Base-by-base conservation (phyloP, 2,888 invertebrate species). In the Malachius bipustulatus region DNA sequence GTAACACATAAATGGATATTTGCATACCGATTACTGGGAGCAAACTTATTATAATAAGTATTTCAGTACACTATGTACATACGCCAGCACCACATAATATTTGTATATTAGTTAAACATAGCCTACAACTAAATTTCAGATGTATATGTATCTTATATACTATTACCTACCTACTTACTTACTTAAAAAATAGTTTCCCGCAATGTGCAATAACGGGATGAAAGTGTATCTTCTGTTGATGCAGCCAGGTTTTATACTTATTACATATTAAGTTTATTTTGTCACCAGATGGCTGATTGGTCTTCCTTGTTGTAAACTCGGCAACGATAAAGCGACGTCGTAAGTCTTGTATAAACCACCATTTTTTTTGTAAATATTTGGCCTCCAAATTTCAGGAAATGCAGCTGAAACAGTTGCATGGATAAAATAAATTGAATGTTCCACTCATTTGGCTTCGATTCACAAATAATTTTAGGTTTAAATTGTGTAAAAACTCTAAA, bases 331-430 rank as follows among this genome's bases (percentile, higher is more conserved):
- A 42, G 48, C 52, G 55, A 56, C 53, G 50, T 52, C 48, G 54
- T 50, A 52, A 42, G 38, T 8, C 24, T 51, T 48, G 41, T 45
- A 39, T 37, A 34, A 42, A 43, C 55, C 59, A 58, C 60, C 59
- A 56, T 44, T 43, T 43, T 42, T 42, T 46, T 55, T 50, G 52
- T 47, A 54, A 48, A 34, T 40, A 40, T 61, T 60, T 55, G 61
- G 60, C 59, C 52, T 61, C 62, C 52, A 63, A 63, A 62, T 63
- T 63, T 60, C 61, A 51, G 60, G 54, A 59, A 61, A 63, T 62
- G 55, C 53, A 50, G 48, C 57, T 56, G 51, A 38, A 39, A 37
- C 44, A 50, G 56, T 47, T 49, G 59, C 54, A 62, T 62, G 48
- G 62, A 62, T 62, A 62, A 41, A 47, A 45, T 49, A 62, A 63